Conservation (phyloP, 2,888 invertebrate species). For the Gisinianus flammeolus region DNA sequence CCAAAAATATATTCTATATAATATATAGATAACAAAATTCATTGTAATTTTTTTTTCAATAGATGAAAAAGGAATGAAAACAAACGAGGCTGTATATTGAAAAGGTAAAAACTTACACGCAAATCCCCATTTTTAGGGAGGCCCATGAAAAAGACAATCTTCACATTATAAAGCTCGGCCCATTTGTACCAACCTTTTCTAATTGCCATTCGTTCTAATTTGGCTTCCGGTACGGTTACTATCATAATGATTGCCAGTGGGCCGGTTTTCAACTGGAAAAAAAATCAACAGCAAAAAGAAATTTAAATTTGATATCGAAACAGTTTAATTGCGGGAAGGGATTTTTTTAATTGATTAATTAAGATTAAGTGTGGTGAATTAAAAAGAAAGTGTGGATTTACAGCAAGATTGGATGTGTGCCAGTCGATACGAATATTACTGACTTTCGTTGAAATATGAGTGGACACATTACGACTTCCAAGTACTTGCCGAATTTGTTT, state of each 20-base stretch:
- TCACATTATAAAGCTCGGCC: neutral
- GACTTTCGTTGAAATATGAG: neutral
- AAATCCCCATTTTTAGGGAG: constrained; percentile 3
- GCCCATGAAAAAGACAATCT: constrained; percentile 7
- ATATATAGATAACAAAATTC: too few species aligned
- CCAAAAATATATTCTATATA: neutral
- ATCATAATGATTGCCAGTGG: neutral
- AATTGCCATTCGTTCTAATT: neutral
- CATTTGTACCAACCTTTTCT: neutral
- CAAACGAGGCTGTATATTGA: too few species aligned
- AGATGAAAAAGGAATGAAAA: too few species aligned
- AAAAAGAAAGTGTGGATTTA: neutral
- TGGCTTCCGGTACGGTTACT: neutral
- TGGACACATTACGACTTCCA: neutral
- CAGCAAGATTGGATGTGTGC: neutral
- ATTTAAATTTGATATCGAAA: neutral
- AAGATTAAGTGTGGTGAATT: too few species aligned
- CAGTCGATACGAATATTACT: neutral
- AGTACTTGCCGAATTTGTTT: neutral
- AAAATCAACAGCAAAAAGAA: neutral
- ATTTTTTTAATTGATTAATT: neutral
- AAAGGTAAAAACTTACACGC: neutral
- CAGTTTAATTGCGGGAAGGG: too few species aligned
- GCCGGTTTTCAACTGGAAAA: neutral
- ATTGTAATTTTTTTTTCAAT: too few species aligned